Conservation (phyloP, 1,140 invertebrate species). For the Lordiphosa mommai region DNA sequence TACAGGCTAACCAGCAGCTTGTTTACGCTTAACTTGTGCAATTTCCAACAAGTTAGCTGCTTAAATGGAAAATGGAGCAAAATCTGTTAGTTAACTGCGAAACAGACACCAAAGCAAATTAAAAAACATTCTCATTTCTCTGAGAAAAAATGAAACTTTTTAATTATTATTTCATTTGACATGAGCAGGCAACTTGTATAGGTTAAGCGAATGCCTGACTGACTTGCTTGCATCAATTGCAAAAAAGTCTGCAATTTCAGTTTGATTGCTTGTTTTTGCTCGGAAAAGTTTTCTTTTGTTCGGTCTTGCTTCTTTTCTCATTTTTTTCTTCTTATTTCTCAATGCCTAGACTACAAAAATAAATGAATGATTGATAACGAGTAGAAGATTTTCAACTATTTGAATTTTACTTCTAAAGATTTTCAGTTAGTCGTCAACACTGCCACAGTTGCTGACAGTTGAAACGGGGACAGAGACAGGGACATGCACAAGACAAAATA, state of each 20-base stretch:
- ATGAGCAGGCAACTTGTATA: not conserved
- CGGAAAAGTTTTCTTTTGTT: not conserved
- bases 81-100: not conserved
- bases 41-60: conserved; percentile 7
- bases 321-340: too few species aligned
- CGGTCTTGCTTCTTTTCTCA: not conserved
- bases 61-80: not conserved
- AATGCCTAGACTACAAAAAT: not conserved
- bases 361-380: not conserved
- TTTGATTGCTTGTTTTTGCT: not conserved
- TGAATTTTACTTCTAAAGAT: too few species aligned
- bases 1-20: too few species aligned
- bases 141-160: conserved; percentile 17
- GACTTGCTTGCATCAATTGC: not conserved
- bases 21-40: conserved; percentile 21
- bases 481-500: not conserved
- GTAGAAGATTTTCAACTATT: conserved; percentile 2
- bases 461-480: not conserved
- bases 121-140: not conserved
- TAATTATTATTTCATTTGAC: conserved; percentile 26
- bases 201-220: not conserved
- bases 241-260: not conserved
- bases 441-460: too few species aligned
- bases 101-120: conserved; percentile 6
- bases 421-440: too few species aligned